These are phyloP conservation scores for Invenusta paracnida DNA, from an alignment of 2,888 invertebrate genomes.

Conservation along the genomic window DNA sequence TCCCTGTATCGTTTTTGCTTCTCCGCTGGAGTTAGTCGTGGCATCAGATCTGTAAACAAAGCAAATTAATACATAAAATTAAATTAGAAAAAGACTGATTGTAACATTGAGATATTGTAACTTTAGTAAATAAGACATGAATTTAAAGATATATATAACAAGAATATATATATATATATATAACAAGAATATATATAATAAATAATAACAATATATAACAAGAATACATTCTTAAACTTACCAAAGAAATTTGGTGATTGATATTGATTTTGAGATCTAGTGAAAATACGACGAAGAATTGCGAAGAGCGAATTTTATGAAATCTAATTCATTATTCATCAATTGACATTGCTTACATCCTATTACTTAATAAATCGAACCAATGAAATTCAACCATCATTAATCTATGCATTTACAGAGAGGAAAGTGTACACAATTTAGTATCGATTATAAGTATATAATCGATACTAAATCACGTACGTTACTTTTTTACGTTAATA, in stretches of 20 bases:
- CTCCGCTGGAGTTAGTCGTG: constrained; percentile 9
- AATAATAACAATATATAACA: neutral
- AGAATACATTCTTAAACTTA: neutral
- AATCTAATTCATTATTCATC: neutral
- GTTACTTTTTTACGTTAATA: too few relatives aligned
- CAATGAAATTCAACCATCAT: neutral
- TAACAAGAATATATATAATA: neutral
- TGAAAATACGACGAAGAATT: neutral
- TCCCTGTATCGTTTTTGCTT: constrained; percentile 22
- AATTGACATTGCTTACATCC: neutral
- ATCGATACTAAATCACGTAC: too few relatives aligned
- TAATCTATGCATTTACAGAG: neutral
- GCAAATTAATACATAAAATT: neutral
- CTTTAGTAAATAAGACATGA: neutral
- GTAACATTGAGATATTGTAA: neutral
- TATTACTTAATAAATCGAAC: neutral
- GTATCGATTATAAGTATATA: neutral
- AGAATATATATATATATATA: neutral
- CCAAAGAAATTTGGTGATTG: neutral
- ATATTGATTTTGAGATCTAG: neutral
- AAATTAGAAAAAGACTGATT: neutral
- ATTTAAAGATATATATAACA: neutral
- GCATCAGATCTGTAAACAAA: neutral
- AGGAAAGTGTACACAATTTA: neutral
- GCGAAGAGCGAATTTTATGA: neutral